Evolutionary conservation across 1,140 invertebrate species (phyloP).

Genomic region (honey bee (Apis mellifera)): Amel_HAv3.1 CM009943.2:6227501-6228000

Average conservation of each 20-base stretch:
- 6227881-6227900: slow-evolving; percentile 36
- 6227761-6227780: neutral
- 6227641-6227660: slow-evolving; percentile 7
- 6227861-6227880: neutral
- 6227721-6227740: slow-evolving; percentile 13
- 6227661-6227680: slow-evolving; percentile 35
- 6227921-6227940: neutral
- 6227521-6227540: neutral
- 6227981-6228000: neutral
- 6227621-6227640: slow-evolving; percentile 1
- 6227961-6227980: neutral
- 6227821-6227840: slow-evolving; percentile 30
- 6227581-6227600: too few species aligned
- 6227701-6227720: slow-evolving; percentile 13
- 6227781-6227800: slow-evolving; percentile 6
- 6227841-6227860: slow-evolving; percentile 31
- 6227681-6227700: slow-evolving; percentile 19
- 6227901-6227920: slow-evolving; percentile 17
- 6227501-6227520: neutral
- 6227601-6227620: neutral
- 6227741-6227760: neutral
- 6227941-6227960: neutral
- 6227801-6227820: slow-evolving; percentile 46
- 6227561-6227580: slow-evolving; percentile 14
- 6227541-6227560: neutral